Evolutionary conservation across 2,113 vertebrate species (phyloP).

Genomic region (Jaculus jaculus): DNA sequence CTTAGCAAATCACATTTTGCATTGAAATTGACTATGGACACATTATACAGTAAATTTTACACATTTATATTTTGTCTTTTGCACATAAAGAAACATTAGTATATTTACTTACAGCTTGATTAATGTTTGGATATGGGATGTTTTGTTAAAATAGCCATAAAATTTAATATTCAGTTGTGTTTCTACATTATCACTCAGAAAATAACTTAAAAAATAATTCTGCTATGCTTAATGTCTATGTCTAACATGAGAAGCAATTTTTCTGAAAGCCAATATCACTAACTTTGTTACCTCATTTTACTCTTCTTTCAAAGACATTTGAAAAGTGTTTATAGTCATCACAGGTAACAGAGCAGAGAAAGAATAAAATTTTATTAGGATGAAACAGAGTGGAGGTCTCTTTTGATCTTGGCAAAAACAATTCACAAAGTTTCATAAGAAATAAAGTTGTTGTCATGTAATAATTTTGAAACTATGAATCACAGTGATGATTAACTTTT

Average conservation of each 20-base stretch:
- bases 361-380: background rate
- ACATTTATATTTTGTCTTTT: background rate
- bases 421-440: background rate
- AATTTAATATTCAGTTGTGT: background rate
- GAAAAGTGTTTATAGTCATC: background rate
- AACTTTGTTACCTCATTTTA: background rate
- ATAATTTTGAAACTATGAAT: background rate
- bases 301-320: background rate
- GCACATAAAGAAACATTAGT: no score
- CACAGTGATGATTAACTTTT: background rate
- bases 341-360: background rate
- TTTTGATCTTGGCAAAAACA: constrained; percentile 4
- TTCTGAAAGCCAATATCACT: background rate
- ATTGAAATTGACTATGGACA: background rate
- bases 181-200: background rate
- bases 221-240: background rate
- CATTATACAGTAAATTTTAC: background rate
- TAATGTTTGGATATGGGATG: background rate
- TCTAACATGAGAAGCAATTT: background rate
- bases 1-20: background rate
- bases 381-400: background rate
- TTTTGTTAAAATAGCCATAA: background rate
- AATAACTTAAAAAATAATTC: background rate
- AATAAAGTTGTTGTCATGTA: background rate
- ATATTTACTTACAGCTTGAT: background rate